phyloP scores from a whole-genome alignment of 2,113 vertebrate species.

The Axis porcinus region DNA sequence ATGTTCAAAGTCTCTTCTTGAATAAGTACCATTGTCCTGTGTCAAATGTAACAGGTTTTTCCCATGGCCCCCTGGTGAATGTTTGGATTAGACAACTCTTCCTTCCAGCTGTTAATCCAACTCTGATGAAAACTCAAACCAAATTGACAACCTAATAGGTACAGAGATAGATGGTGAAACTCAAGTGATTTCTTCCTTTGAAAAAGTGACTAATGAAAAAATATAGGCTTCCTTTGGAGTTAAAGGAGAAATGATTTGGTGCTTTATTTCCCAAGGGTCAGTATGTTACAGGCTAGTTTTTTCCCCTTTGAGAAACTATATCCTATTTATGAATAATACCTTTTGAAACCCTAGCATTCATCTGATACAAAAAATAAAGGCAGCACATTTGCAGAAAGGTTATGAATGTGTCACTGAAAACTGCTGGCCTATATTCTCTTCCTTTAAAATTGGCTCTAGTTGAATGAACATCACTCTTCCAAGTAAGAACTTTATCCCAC shows the following conservation, averaged over 20 bases:
- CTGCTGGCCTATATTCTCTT: slow-evolving; percentile 34
- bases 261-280: slow-evolving; percentile 61
- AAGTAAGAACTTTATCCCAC: slow-evolving; percentile 43
- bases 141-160: slow-evolving; percentile 58
- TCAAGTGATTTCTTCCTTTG: not conserved
- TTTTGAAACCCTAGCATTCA: slow-evolving; percentile 47
- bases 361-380: slow-evolving; percentile 61
- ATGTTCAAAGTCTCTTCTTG: not conserved
- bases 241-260: slow-evolving; percentile 47
- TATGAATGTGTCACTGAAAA: slow-evolving; percentile 36
- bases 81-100: slow-evolving; percentile 32
- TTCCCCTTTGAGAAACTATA: slow-evolving; percentile 35
- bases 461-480: slow-evolving; percentile 52
- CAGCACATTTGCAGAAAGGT: slow-evolving; percentile 49
- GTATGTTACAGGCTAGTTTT: not conserved
- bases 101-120: slow-evolving; percentile 49
- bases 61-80: slow-evolving; percentile 11
- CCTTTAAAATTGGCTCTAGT: slow-evolving; percentile 23
- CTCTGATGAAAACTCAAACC: slow-evolving; percentile 64
- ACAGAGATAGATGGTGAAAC: slow-evolving; percentile 32
- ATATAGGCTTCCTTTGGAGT: slow-evolving; percentile 49
- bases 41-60: slow-evolving; percentile 38
- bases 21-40: not conserved
- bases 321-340: slow-evolving; percentile 63
- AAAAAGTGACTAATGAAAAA: slow-evolving; percentile 62